Base-by-base conservation (phyloP, 2,797 vertebrate genomes). In the Sphenopsis melanotis region DNA sequence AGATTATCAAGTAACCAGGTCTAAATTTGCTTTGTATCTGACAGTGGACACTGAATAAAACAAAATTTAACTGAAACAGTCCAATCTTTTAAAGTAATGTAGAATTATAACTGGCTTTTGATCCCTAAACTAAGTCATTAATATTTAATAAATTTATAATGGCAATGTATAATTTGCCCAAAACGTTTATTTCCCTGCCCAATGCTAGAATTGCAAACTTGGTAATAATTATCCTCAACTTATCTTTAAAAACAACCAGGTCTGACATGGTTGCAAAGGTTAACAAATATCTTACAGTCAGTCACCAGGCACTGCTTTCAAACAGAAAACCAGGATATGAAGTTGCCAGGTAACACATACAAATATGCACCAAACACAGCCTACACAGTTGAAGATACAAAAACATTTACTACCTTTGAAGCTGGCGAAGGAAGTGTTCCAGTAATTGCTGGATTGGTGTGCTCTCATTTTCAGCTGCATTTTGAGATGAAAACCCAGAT, bases 391-490 rank as follows among this genome's bases (percentile, higher is more conserved):
- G 41, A 27, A 41, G 23, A 26, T 22, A 72, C 11, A 59, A n/a
- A 6, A 7, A 46, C 0, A 0, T 23, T 76, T 15, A 21, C 96
- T 96, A 99, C 99, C 99, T 99, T 90, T 99, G 99, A 68, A 99
- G 97, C 96, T 99, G 99, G n/a, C 99, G 98, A 90, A 99, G 97
- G 91, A 99, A 99, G 95, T 99, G 99, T 90, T 99, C 99, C 42
- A 99, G 96, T 42, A 99, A 98, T 37, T 99, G 99, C 90, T 99
- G 99, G 46, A 99, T 99, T 1, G 99, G 99, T 2, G 99, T 99
- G 78, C 98, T 99, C 94, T 99, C 99, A 32, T 97, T 99, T 96
- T 99, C 99, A 98, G 97, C 93, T 98, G 90, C 34, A 83, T 95
- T 71, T 84, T 41, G 94, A 89, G 74, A 95, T 8, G 74, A 60